Conservation (phyloP, 1,140 invertebrate genomes). For the Solenopsis fugax region DNA sequence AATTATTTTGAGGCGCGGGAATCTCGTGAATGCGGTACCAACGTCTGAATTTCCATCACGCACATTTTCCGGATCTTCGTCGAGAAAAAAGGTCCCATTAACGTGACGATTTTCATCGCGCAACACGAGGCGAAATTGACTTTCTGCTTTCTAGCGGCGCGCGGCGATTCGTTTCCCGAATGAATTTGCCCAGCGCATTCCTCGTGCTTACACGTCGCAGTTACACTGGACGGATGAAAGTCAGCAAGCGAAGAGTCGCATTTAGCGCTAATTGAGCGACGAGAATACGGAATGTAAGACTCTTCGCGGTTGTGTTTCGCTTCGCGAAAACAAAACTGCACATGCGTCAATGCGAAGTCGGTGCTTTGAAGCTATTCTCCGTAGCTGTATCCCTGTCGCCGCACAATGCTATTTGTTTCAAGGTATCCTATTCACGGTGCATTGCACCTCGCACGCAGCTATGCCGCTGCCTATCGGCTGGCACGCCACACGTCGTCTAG, state of each 20-base stretch:
- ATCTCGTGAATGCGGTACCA: neutral
- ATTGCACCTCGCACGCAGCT: slow-evolving; percentile 69
- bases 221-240: slow-evolving; percentile 17
- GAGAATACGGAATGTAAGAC: slow-evolving; percentile 15
- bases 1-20: neutral
- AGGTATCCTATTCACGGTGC: slow-evolving; percentile 72
- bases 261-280: slow-evolving; percentile 35
- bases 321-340: slow-evolving; percentile 31
- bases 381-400: slow-evolving; percentile 61
- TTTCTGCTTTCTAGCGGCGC: slow-evolving; percentile 65
- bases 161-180: slow-evolving; percentile 11
- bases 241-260: slow-evolving; percentile 3
- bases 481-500: slow-evolving; percentile 13
- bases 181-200: slow-evolving; percentile 17
- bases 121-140: slow-evolving; percentile 27
- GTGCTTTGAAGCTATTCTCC: slow-evolving; percentile 18
- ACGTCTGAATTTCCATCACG: neutral
- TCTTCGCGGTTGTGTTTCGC: neutral
- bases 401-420: slow-evolving; percentile 72
- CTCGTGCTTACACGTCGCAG: neutral
- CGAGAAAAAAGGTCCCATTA: slow-evolving; percentile 30
- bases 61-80: neutral
- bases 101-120: slow-evolving; percentile 15
- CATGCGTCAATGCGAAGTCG: slow-evolving; percentile 17
- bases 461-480: neutral